Conservation (phyloP, 92 coral and sea anemone genomes). For the Palythoa grandiflora region DNA sequence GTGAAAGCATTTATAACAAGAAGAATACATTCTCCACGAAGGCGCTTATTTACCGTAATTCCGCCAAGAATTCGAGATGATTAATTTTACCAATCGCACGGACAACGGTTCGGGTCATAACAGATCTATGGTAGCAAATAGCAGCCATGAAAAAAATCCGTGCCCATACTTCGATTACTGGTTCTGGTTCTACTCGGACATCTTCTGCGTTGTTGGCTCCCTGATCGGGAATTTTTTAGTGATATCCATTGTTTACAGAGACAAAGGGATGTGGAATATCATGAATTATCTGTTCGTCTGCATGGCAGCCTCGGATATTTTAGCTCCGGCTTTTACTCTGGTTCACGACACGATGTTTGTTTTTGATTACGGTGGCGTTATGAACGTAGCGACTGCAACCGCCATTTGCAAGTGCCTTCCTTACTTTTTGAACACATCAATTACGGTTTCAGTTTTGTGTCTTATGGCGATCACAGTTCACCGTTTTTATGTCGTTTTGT, state of each 20-base stretch:
- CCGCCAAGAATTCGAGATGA: not conserved
- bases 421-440: conserved; percentile 19
- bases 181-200: conserved; percentile 38
- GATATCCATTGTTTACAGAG: conserved; percentile 28
- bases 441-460: conserved; percentile 39
- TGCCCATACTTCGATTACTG: too few species aligned
- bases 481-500: conserved; percentile 37
- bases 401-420: conserved; percentile 12
- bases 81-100: not conserved
- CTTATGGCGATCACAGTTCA: conserved; percentile 33
- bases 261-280: conserved; percentile 37
- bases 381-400: not conserved
- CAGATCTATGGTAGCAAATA: not conserved
- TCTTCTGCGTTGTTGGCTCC: conserved; percentile 11
- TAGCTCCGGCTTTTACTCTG: conserved; percentile 7
- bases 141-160: not conserved
- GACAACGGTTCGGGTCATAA: not conserved
- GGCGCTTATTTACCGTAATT: too few species aligned
- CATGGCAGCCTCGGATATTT: conserved; percentile 38
- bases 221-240: conserved; percentile 31
- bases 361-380: not conserved
- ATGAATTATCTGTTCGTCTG: conserved; percentile 43
- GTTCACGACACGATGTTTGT: conserved; percentile 10
- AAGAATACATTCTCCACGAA: not conserved
- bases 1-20: not conserved